A percentile compares a stretch with the other conserved stretches of the same genome.
Conservation (phyloP, 2,113 vertebrate genomes). For the Trematocara stigmaticum region DNA sequence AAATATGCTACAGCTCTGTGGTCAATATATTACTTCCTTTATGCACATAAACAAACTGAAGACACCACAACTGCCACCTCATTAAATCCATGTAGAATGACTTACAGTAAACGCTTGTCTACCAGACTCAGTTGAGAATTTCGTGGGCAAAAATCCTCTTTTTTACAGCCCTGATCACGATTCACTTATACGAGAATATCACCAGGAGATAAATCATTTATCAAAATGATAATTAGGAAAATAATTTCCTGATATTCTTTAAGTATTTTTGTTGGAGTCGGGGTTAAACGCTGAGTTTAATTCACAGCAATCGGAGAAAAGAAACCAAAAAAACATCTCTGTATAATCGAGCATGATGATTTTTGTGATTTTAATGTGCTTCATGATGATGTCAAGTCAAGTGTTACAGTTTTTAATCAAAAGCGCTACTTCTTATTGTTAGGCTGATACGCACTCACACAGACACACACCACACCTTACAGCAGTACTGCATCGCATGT, state of each 20-base stretch:
- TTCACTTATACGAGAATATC: background rate
- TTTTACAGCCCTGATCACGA: background rate
- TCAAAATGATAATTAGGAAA: background rate
- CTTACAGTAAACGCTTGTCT: background rate
- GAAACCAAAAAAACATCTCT: background rate
- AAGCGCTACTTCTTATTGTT: background rate
- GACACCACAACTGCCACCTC: background rate
- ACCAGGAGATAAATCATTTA: background rate
- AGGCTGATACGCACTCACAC: background rate
- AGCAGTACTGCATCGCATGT: conserved; percentile 21
- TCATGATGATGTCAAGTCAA: background rate
- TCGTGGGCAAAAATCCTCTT: background rate
- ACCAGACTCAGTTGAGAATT: background rate
- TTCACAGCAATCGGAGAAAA: background rate
- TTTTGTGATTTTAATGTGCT: background rate
- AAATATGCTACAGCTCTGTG: background rate
- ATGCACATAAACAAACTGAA: background rate
- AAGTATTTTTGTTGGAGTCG: background rate
- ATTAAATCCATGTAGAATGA: background rate
- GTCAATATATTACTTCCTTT: background rate
- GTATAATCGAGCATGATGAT: background rate
- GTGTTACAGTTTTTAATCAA: background rate
- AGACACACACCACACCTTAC: background rate
- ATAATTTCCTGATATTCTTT: background rate
- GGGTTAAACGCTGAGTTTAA: background rate